Conservation (phyloP, 2,888 invertebrate species). For the Parasteatoda lunata region DNA sequence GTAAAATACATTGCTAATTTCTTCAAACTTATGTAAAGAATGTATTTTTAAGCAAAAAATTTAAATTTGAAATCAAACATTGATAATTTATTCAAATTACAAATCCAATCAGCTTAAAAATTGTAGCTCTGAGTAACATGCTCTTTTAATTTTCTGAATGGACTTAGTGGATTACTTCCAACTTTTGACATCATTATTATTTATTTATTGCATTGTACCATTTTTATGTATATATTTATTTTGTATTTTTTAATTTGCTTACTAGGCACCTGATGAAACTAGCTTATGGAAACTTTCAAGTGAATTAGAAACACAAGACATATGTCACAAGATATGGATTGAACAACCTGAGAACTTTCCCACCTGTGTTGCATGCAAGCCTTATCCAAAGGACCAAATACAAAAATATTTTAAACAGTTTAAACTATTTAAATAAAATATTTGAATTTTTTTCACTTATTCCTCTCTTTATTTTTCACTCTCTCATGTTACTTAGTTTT, state of each 20-base stretch:
- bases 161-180: no score
- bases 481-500: conserved; percentile 5
- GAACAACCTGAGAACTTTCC: conserved; percentile 97
- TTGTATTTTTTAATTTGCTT: not conserved
- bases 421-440: conserved; percentile 82
- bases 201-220: not conserved
- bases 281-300: conserved; percentile 60
- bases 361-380: conserved; percentile 94
- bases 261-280: conserved; percentile 64
- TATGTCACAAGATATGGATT: conserved; percentile 94
- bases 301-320: conserved; percentile 81
- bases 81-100: not conserved
- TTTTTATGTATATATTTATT: conserved; percentile 6
- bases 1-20: no score
- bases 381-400: conserved; percentile 88
- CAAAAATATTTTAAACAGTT: conserved; percentile 89
- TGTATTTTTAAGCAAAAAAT: no score
- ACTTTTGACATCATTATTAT: not conserved
- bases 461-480: not conserved
- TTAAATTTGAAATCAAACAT: no score
- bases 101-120: no score
- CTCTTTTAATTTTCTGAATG: no score
- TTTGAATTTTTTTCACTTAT: conserved; percentile 4
- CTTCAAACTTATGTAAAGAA: no score
- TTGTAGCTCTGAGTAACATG: no score